Base-by-base conservation (phyloP, 2,797 vertebrate genomes). In the Rachycentron canadum region DNA sequence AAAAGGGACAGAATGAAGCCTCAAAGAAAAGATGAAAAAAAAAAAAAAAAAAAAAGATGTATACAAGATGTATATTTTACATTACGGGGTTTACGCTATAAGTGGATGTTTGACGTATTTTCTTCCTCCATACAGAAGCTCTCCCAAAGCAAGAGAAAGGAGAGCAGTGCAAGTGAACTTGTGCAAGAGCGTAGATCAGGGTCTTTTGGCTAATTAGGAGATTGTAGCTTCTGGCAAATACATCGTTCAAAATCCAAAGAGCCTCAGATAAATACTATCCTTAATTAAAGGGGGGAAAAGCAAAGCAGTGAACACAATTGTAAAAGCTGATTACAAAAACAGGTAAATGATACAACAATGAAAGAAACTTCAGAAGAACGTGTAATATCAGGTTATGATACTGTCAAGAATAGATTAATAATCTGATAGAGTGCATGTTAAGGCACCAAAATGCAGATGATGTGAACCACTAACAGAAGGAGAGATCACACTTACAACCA, bases 401-500 rank as follows among this genome's bases (percentile, higher is more conserved):
- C 7, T 14, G 7, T 19, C 26, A 61, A 19, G n/a, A n/a, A n/a
- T n/a, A 49, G 41, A 52, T 43, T 14, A 14, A 56, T 32, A 40
- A 65, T 49, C 12, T 30, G 14, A 77, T 9, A 7, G 34, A 68
- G 28, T 58, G 19, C 14, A 62, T 53, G 55, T 47, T 23, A 71
- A 71, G 16, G 30, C 21, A 47, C 5, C 4, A 34, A 53, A 52
- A 40, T 25, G 10, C 41, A 65, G 47, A 57, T 23, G 8, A 45
- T 10, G 11, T 41, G 9, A 55, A 41, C 1, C 11, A 59, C 57
- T 28, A 53, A 49, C 7, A 34, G 2, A 72, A n/a, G 38, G 25
- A 32, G 23, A 40, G 41, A 43, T 59, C 71, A 38, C 43, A 28
- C 1, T 45, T 28, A 60, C 25, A 66, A 69, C 16, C 55, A 7